Percentiles rank a stretch among this genome's conserved stretches.
Evolutionary conservation across 2,797 vertebrate species (phyloP).

Genomic region (Spinus pinus): DNA sequence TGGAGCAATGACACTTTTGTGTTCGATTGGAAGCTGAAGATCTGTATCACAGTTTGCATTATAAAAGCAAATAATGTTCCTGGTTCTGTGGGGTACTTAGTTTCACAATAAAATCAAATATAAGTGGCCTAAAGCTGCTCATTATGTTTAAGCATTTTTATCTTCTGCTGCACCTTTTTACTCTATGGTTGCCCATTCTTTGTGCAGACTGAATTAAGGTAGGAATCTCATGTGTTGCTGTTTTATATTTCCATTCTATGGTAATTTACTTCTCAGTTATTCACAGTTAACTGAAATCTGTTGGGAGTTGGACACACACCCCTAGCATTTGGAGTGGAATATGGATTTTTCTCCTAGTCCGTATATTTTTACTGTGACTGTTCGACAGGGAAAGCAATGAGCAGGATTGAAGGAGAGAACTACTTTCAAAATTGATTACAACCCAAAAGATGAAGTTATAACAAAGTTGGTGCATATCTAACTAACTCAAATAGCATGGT

Average conservation of each 20-base stretch:
- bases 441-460: not conserved
- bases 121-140: not conserved
- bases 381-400: not conserved
- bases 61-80: not conserved
- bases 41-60: not conserved
- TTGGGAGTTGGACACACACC: not conserved
- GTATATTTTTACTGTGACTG: not conserved
- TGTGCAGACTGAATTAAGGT: not conserved
- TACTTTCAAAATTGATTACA: not conserved
- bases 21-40: not conserved
- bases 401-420: not conserved
- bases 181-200: not conserved
- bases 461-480: not conserved
- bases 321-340: not conserved
- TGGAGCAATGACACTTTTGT: not conserved
- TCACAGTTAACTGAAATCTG: not conserved
- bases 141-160: not conserved
- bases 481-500: not conserved
- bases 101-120: not conserved
- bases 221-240: not conserved
- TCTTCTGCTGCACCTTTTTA: not conserved
- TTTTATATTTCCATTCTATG: not conserved
- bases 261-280: not conserved
- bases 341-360: not conserved
- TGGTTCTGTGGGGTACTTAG: not conserved